Evolutionary conservation across 1,140 invertebrate species (phyloP), one percentile per base, ranked within the genome.

Genomic region (Camponotus vicinus): DNA sequence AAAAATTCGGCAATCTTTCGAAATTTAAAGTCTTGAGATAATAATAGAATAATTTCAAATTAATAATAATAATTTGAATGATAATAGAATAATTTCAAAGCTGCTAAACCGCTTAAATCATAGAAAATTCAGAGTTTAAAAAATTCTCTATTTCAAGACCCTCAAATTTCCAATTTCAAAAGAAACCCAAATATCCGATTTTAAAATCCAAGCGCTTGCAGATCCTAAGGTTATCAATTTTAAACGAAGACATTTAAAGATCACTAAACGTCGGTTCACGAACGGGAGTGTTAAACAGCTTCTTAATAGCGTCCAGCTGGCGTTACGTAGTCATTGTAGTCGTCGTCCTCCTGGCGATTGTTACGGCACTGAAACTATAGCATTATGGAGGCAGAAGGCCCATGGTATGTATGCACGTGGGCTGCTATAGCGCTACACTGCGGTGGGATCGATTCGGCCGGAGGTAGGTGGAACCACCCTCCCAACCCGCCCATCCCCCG

Each of bases 401-500:
- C 90, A 93, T 86, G 89, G 91, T 94, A 92, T 91, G 93, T 94
- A 94, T 95, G 93, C 93, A 94, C 92, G 94, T 94, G 94, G 92
- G 76, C 86, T 91, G 91, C 92, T 94, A 94, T 93, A 93, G 92
- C 89, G 92, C 92, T 92, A 92, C 92, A 94, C 92, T 94, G 94
- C 94, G 93, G 93, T 94, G 89, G 93, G 93, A 94, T 94, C 94
- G 94, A 95, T 95, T 95, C 93, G 93, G 86, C 89, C 90, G 91
- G 93, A 92, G 93, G 92, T 90, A 77, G 87, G 86, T 78, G 76
- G 66, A 59, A 67, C 84, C 79, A 70, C 88, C 78, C 67, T 78
- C 73, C 27, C 70, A 15, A 42, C 37, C 9, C 64, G 21, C 87
- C 86, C 88, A 89, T 79, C 89, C 89, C 90, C 92, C 27, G 27